Percentiles rank a stretch among this genome's conserved stretches.
Evolutionary conservation across 1,140 invertebrate genomes (phyloP).

Genomic region (Diorhabda elongata): DNA sequence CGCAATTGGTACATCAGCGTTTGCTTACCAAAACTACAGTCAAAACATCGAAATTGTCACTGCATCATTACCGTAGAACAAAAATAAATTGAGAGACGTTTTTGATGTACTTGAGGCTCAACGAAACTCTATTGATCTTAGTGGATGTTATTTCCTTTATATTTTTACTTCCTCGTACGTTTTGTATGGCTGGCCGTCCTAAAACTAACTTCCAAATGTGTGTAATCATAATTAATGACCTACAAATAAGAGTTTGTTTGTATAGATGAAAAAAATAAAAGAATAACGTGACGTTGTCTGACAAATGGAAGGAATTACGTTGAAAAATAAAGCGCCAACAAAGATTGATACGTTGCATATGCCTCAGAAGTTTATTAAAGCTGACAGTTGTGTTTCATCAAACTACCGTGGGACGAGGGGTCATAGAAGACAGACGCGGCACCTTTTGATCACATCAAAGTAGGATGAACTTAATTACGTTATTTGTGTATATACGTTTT

Average conservation of each 20-base stretch:
- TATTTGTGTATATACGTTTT: slow-evolving; percentile 11
- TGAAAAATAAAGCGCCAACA: slow-evolving; percentile 14
- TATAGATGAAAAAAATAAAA: slow-evolving; percentile 5
- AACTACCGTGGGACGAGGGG: slow-evolving; percentile 18
- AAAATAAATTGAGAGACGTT: too few relatives aligned
- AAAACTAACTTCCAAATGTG: neutral
- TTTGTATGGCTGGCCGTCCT: too few relatives aligned
- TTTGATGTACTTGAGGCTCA: too few relatives aligned
- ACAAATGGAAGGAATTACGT: slow-evolving; percentile 14
- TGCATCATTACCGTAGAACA: too few relatives aligned
- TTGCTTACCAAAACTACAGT: too few relatives aligned
- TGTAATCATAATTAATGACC: slow-evolving; percentile 9
- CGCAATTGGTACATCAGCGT: too few relatives aligned
- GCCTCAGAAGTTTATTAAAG: slow-evolving; percentile 18
- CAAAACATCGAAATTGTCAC: too few relatives aligned
- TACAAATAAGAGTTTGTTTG: slow-evolving; percentile 10
- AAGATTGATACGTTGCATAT: slow-evolving; percentile 16
- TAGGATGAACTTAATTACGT: slow-evolving; percentile 14
- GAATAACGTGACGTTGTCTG: slow-evolving; percentile 6
- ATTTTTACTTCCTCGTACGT: too few relatives aligned
- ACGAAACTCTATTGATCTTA: too few relatives aligned
- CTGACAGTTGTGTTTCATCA: slow-evolving; percentile 20
- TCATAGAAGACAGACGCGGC: slow-evolving; percentile 8
- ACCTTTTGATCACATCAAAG: slow-evolving; percentile 15
- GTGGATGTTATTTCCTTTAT: too few relatives aligned